Evolutionary conservation across 2,888 invertebrate species (phyloP), one percentile per base, ranked within the genome.

Genomic region (Tuberolachnus salignus): DNA sequence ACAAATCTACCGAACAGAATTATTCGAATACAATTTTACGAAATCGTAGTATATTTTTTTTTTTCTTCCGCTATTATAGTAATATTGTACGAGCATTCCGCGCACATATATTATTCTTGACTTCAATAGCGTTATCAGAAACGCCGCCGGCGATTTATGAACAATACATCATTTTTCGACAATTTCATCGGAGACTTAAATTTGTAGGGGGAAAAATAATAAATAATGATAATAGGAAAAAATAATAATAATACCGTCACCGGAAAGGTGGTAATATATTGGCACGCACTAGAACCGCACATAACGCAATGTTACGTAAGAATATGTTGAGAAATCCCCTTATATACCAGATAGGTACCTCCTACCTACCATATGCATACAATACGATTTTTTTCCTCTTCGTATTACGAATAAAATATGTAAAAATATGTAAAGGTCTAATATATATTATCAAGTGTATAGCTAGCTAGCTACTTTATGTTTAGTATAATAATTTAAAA

Each of bases 101-200:
- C 46, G 46, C 49, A 26, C 49, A 67, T 63, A 19, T 13, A 34
- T 34, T 34, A 34, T 72, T 49, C 1, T n/a, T n/a, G 44, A 72
- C 72, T 34, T 72, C 61, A 72, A 72, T 72, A 9, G 26, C 26
- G 46, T 72, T 61, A 51, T 49, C 19, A 21, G 10, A 51, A 34
- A 51, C 34, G 19, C 72, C 61, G 72, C 72, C 10, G 51, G 3
- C 51, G 19, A 61, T 72, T 21, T 26, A 61, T 61, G 59, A 49
- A 61, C 51, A 72, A 72, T 61, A 34, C 61, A 72, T 59, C n/a
- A n/a, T n/a, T n/a, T 61, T 51, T 23, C 6, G 34, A 49, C 61
- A 72, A 61, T 61, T 72, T 34, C 49, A 19, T 6, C 14, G 26
- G 46, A 61, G 19, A 26, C 26, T 72, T 55, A 21, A 23, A 70